phyloP scores from a whole-genome alignment of 2,888 invertebrate genomes.

The Ypsolopha sequella region DNA sequence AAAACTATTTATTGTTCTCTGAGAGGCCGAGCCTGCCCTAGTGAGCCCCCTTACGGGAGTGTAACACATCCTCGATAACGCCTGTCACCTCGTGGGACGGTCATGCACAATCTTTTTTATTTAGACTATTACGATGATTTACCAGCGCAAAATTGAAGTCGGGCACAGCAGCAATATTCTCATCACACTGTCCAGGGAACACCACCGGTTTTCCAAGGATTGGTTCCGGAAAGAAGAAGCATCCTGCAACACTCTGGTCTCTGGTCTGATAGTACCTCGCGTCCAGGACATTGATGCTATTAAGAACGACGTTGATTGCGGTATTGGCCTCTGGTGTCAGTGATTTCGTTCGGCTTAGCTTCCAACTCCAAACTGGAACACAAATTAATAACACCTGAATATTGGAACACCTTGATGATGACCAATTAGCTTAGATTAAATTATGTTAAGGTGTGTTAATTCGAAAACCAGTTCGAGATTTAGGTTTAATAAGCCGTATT shows the following conservation, averaged over 20 bases:
- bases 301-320: slow-evolving; percentile 25
- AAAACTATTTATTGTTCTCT: no score
- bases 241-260: slow-evolving; percentile 32
- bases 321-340: slow-evolving; percentile 17
- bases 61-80: no score
- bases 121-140: slow-evolving; percentile 10
- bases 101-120: neutral
- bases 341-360: slow-evolving; percentile 35
- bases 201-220: slow-evolving; percentile 29
- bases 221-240: slow-evolving; percentile 46
- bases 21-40: no score
- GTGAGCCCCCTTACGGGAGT: no score
- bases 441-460: no score
- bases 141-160: slow-evolving; percentile 27
- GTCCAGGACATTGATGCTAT: slow-evolving; percentile 25
- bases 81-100: no score
- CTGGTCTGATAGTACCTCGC: slow-evolving; percentile 23
- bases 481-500: no score
- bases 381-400: no score
- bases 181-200: slow-evolving; percentile 42
- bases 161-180: slow-evolving; percentile 20
- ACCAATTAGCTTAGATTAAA: no score
- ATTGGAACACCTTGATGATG: no score
- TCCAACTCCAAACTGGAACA: slow-evolving; percentile 40
- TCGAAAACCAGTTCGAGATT: no score